These are phyloP conservation scores for Salarias fasciatus DNA, from an alignment of 2,797 vertebrate genomes.

Conservation along the genomic window DNA sequence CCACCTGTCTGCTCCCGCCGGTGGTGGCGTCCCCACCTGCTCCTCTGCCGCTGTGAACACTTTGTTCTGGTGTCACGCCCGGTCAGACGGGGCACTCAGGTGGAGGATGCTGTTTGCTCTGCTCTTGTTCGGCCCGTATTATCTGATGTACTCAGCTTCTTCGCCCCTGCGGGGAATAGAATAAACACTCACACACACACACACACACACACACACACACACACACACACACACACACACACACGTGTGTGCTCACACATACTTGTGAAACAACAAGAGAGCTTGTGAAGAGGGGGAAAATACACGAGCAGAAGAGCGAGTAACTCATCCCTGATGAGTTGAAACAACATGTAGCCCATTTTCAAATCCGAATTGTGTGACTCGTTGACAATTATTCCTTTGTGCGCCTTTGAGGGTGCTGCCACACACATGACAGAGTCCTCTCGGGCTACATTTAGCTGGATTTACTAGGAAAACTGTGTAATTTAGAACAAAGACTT, in stretches of 20 bases:
- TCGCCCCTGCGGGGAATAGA: conserved; percentile 19
- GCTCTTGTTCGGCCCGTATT: conserved; percentile 45
- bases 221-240: conserved; percentile 13
- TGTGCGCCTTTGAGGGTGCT: conserved; percentile 16
- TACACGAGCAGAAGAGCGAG: conserved; percentile 11
- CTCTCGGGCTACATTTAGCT: too few relatives aligned
- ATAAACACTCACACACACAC: conserved; percentile 25
- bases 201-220: conserved; percentile 24
- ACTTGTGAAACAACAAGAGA: conserved; percentile 12
- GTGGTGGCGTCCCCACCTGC: neutral
- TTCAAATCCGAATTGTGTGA: conserved; percentile 20
- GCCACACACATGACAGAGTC: conserved; percentile 1
- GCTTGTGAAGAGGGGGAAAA: conserved; percentile 42
- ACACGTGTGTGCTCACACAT: conserved; percentile 15
- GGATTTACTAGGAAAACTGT: neutral
- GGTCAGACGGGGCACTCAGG: conserved; percentile 29
- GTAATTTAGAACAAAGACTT: neutral
- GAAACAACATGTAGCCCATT: conserved; percentile 24
- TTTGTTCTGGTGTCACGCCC: conserved; percentile 21
- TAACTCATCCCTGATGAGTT: conserved; percentile 43
- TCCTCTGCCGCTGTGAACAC: conserved; percentile 4
- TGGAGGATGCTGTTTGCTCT: conserved; percentile 32
- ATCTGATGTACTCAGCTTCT: conserved; percentile 46
- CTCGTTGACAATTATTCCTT: conserved; percentile 6
- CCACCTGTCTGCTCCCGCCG: too few relatives aligned